phyloP scores from a whole-genome alignment of 1,140 invertebrate species.

The Ceratoteleas bidentatus region DNA sequence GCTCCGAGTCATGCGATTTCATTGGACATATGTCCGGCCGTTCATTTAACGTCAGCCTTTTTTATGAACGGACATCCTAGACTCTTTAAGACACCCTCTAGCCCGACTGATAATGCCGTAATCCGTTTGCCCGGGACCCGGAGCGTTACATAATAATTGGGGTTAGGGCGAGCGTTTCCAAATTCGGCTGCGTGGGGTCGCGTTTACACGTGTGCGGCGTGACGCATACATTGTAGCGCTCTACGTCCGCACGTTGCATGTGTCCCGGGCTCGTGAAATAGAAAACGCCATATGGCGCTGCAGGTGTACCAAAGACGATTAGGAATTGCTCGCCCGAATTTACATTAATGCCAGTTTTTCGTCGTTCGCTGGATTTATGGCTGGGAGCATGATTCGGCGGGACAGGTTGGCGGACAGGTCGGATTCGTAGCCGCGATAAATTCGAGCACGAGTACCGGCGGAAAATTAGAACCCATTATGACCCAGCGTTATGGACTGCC shows the following conservation, averaged over 20 bases:
- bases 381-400: constrained; percentile 72
- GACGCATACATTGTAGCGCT: constrained; percentile 51
- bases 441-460: constrained; percentile 53
- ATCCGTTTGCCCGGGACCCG: constrained; percentile 74
- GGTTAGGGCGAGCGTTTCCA: constrained; percentile 71
- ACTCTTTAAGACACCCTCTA: constrained; percentile 69
- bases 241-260: constrained; percentile 38
- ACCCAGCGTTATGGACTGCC: constrained; percentile 45
- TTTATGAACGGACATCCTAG: constrained; percentile 46
- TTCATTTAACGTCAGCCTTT: constrained; percentile 56
- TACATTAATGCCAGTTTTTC: constrained; percentile 79
- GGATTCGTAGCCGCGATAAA: constrained; percentile 53
- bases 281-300: constrained; percentile 80
- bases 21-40: constrained; percentile 76
- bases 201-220: constrained; percentile 62
- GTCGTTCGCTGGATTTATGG: constrained; percentile 79
- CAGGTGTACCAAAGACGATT: constrained; percentile 80
- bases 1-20: constrained; percentile 69
- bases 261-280: constrained; percentile 67
- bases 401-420: constrained; percentile 51
- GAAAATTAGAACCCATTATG: constrained; percentile 60
- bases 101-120: constrained; percentile 79
- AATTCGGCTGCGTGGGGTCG: constrained; percentile 71
- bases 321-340: constrained; percentile 78
- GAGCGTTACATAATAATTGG: constrained; percentile 71